Percentiles rank a stretch among this genome's conserved stretches.
Conservation (phyloP, 2,888 invertebrate species). For the Cephalotes varians region DNA sequence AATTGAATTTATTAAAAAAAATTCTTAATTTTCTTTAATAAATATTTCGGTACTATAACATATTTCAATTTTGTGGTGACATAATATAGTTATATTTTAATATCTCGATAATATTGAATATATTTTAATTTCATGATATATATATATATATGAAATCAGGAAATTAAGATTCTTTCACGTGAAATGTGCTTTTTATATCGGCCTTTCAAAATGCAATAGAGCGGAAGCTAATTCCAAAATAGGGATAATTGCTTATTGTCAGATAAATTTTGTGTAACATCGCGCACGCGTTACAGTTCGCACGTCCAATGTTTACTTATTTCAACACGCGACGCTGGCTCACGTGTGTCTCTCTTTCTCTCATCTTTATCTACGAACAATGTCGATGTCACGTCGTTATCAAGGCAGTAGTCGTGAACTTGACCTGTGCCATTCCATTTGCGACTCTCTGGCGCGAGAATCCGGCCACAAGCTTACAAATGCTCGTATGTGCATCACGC, state of each 20-base stretch:
- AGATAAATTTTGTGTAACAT: not conserved
- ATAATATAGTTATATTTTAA: not conserved
- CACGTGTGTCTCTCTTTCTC: not conserved
- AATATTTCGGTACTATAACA: not conserved
- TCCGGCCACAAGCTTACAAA: not conserved
- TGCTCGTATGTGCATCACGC: constrained; percentile 27
- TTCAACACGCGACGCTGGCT: not conserved
- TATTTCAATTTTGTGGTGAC: too few relatives aligned
- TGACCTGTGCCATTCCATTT: not conserved
- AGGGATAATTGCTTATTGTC: not conserved
- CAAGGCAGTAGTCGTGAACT: constrained; percentile 29
- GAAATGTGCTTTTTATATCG: not conserved
- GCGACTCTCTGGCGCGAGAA: not conserved
- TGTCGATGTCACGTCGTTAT: constrained; percentile 23
- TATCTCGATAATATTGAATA: not conserved
- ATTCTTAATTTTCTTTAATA: not conserved
- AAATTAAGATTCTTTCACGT: not conserved
- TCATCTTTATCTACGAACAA: constrained; percentile 1
- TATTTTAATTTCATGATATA: not conserved
- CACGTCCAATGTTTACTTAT: constrained; percentile 1
- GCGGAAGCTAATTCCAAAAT: not conserved
- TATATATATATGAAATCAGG: not conserved
- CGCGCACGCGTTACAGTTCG: not conserved
- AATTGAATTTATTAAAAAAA: not conserved
- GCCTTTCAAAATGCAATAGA: not conserved